Evolutionary conservation across 2,113 vertebrate species (phyloP), one percentile per base, ranked within the genome.

Genomic region (Trematocara macrostoma): DNA sequence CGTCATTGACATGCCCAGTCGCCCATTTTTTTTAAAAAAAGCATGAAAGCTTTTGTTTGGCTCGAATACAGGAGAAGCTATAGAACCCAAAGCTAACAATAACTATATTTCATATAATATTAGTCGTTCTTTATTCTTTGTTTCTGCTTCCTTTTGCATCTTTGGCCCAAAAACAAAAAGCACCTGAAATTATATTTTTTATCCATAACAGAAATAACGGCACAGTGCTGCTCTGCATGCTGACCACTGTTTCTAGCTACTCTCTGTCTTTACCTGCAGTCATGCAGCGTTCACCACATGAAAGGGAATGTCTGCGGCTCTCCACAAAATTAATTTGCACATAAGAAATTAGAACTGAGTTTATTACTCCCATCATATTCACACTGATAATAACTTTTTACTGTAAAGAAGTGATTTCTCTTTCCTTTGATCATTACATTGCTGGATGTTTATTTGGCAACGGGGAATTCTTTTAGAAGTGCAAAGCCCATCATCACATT

Each of bases 371-470:
- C 78, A 35, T 61, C 57, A 47, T 64, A 34, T 49, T 67, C 42
- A 23, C 11, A 52, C 80, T 84, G 84, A 52, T 85, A 85, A 67
- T 49, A 84, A 53, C n/a, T 40, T 83, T 90, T 90, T 49, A 89
- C 42, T 85, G 53, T 89, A 55, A 86, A 40, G 64, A 81, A 18
- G 42, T 80, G n/a, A 80, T 88, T 91, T 87, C 53, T 79, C 85
- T 61, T 94, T 90, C 85, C 85, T 78, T 81, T 87, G 82, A 86
- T 94, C 91, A 86, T 95, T 92, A 91, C 88, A 49, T 59, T 61
- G 45, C 67, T 78, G 80, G 86, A 89, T 84, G 81, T 93, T 94
- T 93, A 84, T 91, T 81, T 84, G 67, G 84, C 42, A 93, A 85
- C 88, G 88, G 34, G 42, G 35, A 88, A 88, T 90, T 93, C 20